Base-by-base conservation (phyloP, 1,140 invertebrate species). In the Cataglyphis hispanica region DNA sequence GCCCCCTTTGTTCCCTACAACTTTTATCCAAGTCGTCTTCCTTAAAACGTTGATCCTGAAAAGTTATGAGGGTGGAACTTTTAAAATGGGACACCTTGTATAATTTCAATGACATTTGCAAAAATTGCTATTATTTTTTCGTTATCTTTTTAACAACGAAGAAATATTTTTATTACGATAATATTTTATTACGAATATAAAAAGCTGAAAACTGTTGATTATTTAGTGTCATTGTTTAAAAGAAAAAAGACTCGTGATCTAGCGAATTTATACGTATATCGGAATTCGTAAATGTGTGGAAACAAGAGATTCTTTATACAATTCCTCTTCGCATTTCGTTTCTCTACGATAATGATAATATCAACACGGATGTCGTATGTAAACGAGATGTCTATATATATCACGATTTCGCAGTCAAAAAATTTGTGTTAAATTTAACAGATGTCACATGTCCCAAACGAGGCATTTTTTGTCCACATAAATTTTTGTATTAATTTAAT, bases 281-380 rank as follows among this genome's bases (percentile, higher is more conserved):
- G 61, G 13, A 34, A 40, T 27, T 53, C 19, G 37, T 27, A 58
- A 37, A 25, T 11, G 37, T 37, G 6, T 37, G 25, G 78, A 58
- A 81, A 81, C 37, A 70, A 80, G 66, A 58, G 25, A 43, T 70
- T 37, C 66, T 60, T 67, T 81, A 43, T 81, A 37, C 4, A 43
- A 40, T 40, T 25, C 34, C 11, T 11, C 10, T 81, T 22, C 27
- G 46, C 50, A 27, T 70, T 81, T 81, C 50, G n/a, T 70, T 81
- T 81, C 25, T 60, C 58, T 25, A 19, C 25, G 64, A 16, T 70
- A 58, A 70, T 46, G 50, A 78, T 80, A 80, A 22, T n/a, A n/a
- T n/a, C 31, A 40, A 22, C 37, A 27, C 37, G 22, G 25, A 70
- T 56, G 58, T 69, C 46, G 13, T 31, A n/a, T 27, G 31, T 11